Conservation (phyloP, 2,797 vertebrate species). For the Centroberyx gerrardi region DNA sequence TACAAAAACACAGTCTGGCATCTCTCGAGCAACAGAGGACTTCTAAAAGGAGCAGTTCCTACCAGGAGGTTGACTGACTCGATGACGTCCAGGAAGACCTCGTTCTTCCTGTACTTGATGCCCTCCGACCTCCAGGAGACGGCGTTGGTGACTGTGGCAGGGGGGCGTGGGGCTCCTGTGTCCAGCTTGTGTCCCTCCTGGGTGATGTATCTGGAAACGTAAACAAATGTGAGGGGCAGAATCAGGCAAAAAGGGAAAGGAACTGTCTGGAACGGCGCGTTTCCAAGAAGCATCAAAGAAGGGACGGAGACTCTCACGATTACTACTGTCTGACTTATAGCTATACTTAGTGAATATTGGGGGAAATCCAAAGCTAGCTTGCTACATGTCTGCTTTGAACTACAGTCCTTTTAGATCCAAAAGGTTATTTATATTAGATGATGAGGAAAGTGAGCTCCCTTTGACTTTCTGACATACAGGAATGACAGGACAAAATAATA, state of each 20-base stretch:
- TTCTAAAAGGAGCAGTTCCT: conserved; percentile 77
- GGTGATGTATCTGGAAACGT: conserved; percentile 93
- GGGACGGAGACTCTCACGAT: conserved; percentile 32
- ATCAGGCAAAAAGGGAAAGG: conserved; percentile 45
- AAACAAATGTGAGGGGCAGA: conserved; percentile 41
- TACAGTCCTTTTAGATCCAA: conserved; percentile 19
- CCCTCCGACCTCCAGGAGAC: conserved; percentile 94
- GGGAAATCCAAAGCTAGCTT: conserved; percentile 56
- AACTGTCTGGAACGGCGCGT: conserved; percentile 31
- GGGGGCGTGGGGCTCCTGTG: conserved; percentile 95
- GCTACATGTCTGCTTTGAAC: conserved; percentile 9
- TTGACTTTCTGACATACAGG: conserved; percentile 2
- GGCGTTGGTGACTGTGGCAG: conserved; percentile 93
- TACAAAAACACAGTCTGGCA: conserved; percentile 36
- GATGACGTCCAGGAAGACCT: conserved; percentile 98
- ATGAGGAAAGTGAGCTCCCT: neutral
- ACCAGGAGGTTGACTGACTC: conserved; percentile 99
- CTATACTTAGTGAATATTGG: conserved; percentile 20
- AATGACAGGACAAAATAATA: conserved; percentile 3
- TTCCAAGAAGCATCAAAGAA: conserved; percentile 62
- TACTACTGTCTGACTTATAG: conserved; percentile 43
- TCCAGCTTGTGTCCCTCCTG: conserved; percentile 99
- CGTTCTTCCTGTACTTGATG: conserved; percentile 94
- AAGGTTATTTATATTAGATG: conserved; percentile 16
- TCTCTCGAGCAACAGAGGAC: conserved; percentile 52